A percentile compares a stretch with the other conserved stretches of the same genome.
Evolutionary conservation across 1,140 invertebrate species (phyloP).

Genomic region (Babylonia areolata): DNA sequence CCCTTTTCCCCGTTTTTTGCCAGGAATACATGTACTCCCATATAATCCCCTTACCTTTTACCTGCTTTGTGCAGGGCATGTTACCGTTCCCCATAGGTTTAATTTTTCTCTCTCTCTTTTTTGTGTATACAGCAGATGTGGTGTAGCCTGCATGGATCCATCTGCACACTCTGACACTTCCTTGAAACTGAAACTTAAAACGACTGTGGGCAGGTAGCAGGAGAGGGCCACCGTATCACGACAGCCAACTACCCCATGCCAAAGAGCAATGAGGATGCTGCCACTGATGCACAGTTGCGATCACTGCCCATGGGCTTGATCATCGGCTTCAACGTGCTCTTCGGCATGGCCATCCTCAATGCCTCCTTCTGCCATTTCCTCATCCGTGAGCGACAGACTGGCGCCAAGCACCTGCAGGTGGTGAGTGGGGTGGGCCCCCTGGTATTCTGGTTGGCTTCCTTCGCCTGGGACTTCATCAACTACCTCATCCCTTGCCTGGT

Average conservation of each 20-base stretch:
- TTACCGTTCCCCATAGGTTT: no score
- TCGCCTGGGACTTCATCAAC: conserved; percentile 82
- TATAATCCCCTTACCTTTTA: no score
- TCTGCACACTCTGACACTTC: not conserved
- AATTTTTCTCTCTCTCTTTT: no score
- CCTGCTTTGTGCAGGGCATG: no score
- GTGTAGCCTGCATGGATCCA: no score
- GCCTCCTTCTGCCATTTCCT: conserved; percentile 71
- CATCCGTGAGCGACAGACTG: conserved; percentile 66
- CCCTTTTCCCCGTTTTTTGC: no score
- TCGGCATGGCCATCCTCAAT: conserved; percentile 72
- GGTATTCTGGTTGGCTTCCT: conserved; percentile 84
- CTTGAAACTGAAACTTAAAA: not conserved
- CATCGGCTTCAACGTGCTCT: conserved; percentile 63
- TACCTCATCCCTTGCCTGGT: conserved; percentile 66
- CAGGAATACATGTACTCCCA: no score
- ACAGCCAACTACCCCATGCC: conserved; percentile 58
- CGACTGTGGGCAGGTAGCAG: conserved; percentile 40
- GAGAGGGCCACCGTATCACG: conserved; percentile 29
- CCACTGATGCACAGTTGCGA: conserved; percentile 31
- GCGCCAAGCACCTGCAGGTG: conserved; percentile 72
- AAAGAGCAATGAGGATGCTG: conserved; percentile 42
- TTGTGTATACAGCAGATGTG: no score
- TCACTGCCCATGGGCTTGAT: conserved; percentile 54
- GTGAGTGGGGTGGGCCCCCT: conserved; percentile 80